Percentiles rank a stretch among this genome's conserved stretches.
Conservation (phyloP, 2,888 invertebrate genomes). For the Cantharis flavilabris region DNA sequence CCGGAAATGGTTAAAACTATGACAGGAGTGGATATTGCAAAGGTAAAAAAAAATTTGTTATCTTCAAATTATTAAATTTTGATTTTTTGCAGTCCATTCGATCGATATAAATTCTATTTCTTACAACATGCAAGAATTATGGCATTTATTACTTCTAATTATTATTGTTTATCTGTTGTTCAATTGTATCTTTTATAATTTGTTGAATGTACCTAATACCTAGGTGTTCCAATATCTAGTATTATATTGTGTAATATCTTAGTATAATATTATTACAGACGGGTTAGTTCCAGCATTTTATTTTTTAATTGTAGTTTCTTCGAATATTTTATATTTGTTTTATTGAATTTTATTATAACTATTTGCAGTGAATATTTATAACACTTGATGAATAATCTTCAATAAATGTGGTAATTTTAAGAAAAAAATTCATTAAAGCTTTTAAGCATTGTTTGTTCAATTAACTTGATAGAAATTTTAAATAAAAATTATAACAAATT, state of each 20-base stretch:
- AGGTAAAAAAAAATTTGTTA: constrained; percentile 62
- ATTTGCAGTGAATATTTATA: background rate
- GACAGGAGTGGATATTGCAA: constrained; percentile 92
- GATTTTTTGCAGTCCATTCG: background rate
- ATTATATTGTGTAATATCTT: background rate
- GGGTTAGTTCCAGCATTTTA: background rate
- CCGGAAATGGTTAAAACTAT: constrained; percentile 88
- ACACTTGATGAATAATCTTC: background rate
- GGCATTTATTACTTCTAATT: background rate
- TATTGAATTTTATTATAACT: background rate
- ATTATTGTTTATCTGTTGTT: background rate
- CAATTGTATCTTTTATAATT: background rate
- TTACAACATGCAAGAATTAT: background rate
- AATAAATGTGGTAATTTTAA: background rate
- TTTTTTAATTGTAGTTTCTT: background rate
- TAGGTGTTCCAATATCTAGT: background rate
- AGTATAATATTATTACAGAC: background rate
- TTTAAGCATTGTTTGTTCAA: background rate
- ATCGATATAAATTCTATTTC: background rate
- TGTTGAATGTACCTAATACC: background rate
- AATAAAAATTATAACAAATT: background rate
- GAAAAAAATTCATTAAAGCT: background rate
- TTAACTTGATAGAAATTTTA: background rate
- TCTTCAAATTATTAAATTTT: background rate
- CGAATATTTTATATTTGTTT: background rate